These are phyloP conservation scores for Xenopus petersii DNA, from an alignment of 2,797 vertebrate species.

Conservation along the genomic window DNA sequence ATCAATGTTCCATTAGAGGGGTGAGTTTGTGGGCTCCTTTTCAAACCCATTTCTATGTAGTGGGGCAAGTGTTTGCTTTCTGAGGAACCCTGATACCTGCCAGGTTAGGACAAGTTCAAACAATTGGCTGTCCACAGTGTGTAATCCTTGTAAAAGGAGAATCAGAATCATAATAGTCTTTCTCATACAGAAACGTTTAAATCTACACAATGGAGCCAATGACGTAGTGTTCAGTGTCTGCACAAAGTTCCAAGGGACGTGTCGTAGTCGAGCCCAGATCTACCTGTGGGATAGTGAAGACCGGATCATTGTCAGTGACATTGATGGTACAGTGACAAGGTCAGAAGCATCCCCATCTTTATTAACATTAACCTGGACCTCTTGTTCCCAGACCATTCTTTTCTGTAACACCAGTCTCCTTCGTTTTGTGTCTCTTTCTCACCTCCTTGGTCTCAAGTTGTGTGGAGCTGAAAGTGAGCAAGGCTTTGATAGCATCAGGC, in stretches of 20 bases:
- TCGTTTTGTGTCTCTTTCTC: too few species aligned
- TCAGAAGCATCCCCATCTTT: constrained; percentile 56
- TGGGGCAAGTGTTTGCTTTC: too few species aligned
- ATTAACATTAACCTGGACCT: too few species aligned
- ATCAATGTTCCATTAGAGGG: neutral
- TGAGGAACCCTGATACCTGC: too few species aligned
- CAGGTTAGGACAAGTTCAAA: too few species aligned
- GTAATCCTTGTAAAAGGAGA: too few species aligned
- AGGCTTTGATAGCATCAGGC: too few species aligned
- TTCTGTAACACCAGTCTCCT: too few species aligned
- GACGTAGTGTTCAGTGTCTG: constrained; percentile 90
- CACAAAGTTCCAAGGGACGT: constrained; percentile 94
- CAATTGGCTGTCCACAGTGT: too few species aligned
- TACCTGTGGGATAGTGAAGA: constrained; percentile 94
- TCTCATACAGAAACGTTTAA: constrained; percentile 71
- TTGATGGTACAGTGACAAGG: constrained; percentile 96
- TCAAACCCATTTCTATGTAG: neutral
- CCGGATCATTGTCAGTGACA: constrained; percentile 90
- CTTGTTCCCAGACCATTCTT: too few species aligned
- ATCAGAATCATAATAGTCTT: constrained; percentile 4
- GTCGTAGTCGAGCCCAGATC: constrained; percentile 88
- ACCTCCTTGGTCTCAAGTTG: too few species aligned
- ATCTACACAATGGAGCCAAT: constrained; percentile 86
- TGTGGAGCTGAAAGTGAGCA: too few species aligned
- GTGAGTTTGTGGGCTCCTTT: neutral